Evolutionary conservation across 2,888 invertebrate species (phyloP).

Genomic region (Dorcus parallelipipedus): DNA sequence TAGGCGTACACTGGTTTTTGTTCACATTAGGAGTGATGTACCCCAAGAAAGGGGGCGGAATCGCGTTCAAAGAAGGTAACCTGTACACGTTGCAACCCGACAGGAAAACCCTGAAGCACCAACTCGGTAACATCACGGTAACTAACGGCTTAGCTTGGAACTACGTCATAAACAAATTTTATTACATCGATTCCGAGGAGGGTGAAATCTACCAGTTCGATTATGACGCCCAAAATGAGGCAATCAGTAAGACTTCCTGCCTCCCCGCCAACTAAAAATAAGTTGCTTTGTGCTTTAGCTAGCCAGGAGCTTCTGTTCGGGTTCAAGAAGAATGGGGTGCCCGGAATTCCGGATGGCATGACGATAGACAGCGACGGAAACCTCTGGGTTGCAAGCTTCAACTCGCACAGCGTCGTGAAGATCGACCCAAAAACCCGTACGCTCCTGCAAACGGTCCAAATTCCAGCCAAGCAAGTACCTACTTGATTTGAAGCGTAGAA

Average conservation of each 20-base stretch:
- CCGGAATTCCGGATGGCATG: constrained; percentile 70
- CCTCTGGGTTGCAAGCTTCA: constrained; percentile 71
- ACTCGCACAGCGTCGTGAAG: constrained; percentile 10
- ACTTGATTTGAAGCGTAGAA: no score
- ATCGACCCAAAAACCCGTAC: constrained; percentile 55
- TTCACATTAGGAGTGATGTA: constrained; percentile 19
- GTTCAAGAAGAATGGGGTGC: constrained; percentile 46
- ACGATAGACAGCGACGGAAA: constrained; percentile 74
- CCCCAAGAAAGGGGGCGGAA: constrained; percentile 8
- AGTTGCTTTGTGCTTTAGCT: neutral
- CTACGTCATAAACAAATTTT: constrained; percentile 61
- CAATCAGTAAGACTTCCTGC: constrained; percentile 54
- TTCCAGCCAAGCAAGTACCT: constrained; percentile 63
- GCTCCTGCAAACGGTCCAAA: constrained; percentile 56
- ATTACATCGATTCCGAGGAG: constrained; percentile 71
- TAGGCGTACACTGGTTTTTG: neutral
- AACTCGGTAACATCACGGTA: constrained; percentile 53
- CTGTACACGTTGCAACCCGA: constrained; percentile 12
- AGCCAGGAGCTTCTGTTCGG: constrained; percentile 53
- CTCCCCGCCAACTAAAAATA: neutral
- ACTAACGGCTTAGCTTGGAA: constrained; percentile 82
- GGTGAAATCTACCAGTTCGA: constrained; percentile 67
- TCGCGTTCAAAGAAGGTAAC: constrained; percentile 9
- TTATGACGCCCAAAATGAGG: constrained; percentile 64
- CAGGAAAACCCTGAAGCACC: constrained; percentile 16